phyloP scores from a whole-genome alignment of 2,113 vertebrate species.

The Pluvialis apricaria region DNA sequence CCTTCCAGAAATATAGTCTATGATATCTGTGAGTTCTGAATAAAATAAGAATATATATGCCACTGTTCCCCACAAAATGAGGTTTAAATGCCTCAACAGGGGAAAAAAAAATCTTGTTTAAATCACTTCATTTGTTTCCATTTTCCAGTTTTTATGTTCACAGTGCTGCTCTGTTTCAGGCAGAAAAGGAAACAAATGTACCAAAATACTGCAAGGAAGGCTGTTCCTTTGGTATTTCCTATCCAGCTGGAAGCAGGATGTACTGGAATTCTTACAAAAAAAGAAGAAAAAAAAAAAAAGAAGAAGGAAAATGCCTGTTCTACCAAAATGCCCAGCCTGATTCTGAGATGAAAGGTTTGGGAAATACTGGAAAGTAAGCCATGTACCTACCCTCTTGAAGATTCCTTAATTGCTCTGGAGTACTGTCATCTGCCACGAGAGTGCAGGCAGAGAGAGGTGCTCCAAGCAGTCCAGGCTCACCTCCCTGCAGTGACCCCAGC shows the following conservation, averaged over 20 bases:
- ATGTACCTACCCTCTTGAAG: background rate
- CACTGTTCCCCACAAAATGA: background rate
- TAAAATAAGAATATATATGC: background rate
- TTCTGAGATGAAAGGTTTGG: background rate
- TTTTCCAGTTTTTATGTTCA: background rate
- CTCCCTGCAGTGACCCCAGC: background rate
- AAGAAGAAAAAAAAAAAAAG: background rate
- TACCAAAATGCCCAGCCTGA: background rate
- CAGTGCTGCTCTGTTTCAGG: background rate
- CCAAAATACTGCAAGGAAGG: constrained; percentile 1
- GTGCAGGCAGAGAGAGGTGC: background rate
- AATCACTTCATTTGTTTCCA: background rate
- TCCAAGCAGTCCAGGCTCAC: background rate
- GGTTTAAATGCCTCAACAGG: background rate
- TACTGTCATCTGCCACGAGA: background rate
- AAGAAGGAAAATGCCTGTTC: background rate
- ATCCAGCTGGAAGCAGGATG: constrained; percentile 53
- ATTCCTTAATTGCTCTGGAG: background rate
- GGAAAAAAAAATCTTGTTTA: background rate
- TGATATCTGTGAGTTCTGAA: background rate
- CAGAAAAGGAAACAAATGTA: constrained; percentile 35
- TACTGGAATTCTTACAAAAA: background rate
- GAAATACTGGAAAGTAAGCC: background rate
- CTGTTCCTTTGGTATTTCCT: constrained; percentile 37
- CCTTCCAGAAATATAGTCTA: background rate